Base-by-base conservation (phyloP, 1,140 invertebrate genomes). In the Globodera ellingtonae region DNA sequence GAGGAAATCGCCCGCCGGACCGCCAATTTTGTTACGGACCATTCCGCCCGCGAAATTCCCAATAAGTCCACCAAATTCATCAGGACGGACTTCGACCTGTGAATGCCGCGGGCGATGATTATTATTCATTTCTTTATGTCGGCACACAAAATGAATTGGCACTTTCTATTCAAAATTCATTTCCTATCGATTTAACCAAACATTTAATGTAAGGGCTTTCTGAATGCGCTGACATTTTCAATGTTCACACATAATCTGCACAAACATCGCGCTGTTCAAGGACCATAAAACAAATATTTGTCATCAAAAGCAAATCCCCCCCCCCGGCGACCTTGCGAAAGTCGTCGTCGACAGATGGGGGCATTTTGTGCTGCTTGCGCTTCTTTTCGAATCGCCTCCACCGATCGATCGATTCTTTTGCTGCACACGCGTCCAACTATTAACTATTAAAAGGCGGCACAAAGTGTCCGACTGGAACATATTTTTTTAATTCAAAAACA, bases 1-100 rank as follows among this genome's bases (percentile, higher is more conserved):
- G 59, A 88, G 78, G 59, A 88, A 81, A 18, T 82, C 47, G n/a
- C 86, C 87, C 21, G 79, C 82, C 15, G 79, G 79, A 18, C 87
- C 87, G n/a, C 87, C 77, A 9, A 88, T 74, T 75, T 83, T 82
- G 67, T 87, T 81, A 10, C 83, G 50, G 69, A 88, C 86, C 44
- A 89, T 73, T 80, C 86, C 84, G 7, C 88, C 89, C 56, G 87
- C 88, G 71, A 88, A 80, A 72, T 81, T 89, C 9, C 87, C 88
- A 67, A 88, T 88, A 3, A 88, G 75, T n/a, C 87, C 87, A 80
- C 84, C 88, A 81, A 88, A 88, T 65, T 88, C 82, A 59, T 88
- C 82, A 6, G 78, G 85, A 67, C 87, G 74, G 48, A 88, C 50
- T 71, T 89, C 84, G 13, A 88, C 85, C 86, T 87, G 50, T 3